Evolutionary conservation across 2,888 invertebrate species (phyloP).

Genomic region (Gandaritis pyraliata): DNA sequence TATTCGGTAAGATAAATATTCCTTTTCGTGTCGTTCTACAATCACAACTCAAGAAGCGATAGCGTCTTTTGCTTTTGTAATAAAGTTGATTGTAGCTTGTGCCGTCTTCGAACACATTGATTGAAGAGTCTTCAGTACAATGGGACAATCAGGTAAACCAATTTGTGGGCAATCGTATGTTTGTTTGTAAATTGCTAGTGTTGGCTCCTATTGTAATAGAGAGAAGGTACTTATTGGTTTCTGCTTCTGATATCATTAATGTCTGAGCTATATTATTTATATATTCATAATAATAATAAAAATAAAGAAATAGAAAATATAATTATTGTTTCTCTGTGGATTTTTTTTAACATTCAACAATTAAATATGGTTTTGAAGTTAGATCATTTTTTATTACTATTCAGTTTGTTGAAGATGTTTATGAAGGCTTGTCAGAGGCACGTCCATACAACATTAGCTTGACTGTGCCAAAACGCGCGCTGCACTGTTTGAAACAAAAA

Average conservation of each 20-base stretch:
- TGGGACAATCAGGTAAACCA: conserved; percentile 38
- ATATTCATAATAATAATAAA: no score
- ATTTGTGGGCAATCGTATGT: conserved; percentile 36
- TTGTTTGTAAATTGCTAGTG: conserved; percentile 36
- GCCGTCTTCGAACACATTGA: conserved; percentile 10
- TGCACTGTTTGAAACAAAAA: no score
- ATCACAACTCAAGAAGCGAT: background rate
- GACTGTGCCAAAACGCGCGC: no score
- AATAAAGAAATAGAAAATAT: no score
- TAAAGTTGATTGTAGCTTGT: conserved; percentile 13
- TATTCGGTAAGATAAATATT: background rate
- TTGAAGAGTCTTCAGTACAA: conserved; percentile 36
- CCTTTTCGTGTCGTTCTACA: background rate
- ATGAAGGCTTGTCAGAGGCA: no score
- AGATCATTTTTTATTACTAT: no score
- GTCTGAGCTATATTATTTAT: background rate
- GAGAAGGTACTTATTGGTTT: conserved; percentile 14
- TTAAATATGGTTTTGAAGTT: no score
- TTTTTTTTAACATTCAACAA: no score
- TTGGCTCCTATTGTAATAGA: conserved; percentile 16
- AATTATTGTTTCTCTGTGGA: no score
- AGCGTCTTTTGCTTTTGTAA: background rate
- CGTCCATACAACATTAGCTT: no score
- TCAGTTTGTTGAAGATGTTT: no score
- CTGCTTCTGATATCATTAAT: background rate